phyloP scores from a whole-genome alignment of 2,797 vertebrate genomes.

The Triplophysa yarkandensis region DNA sequence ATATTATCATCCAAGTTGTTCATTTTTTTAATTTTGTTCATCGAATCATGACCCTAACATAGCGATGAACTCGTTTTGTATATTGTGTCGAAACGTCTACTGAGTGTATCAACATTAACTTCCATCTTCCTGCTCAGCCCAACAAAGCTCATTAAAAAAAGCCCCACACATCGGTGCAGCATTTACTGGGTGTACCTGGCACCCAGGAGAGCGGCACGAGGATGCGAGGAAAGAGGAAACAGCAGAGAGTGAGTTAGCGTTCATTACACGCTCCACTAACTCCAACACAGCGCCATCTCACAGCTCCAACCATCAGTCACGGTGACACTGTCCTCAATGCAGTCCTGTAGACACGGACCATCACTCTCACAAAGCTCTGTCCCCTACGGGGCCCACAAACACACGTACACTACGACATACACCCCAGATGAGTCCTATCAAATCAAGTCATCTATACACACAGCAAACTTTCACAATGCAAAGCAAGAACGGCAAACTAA shows the following conservation, averaged over 20 bases:
- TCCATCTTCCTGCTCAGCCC: background rate
- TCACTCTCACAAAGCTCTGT: conserved; percentile 56
- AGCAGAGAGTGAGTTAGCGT: conserved; percentile 58
- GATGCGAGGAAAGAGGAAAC: conserved; percentile 36
- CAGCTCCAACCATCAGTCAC: conserved; percentile 47
- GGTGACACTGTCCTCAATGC: conserved; percentile 50
- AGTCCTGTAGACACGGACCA: conserved; percentile 53
- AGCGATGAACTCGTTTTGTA: too few species aligned
- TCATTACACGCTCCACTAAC: conserved; percentile 76
- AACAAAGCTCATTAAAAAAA: conserved; percentile 29
- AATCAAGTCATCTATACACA: background rate
- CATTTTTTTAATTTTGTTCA: too few species aligned
- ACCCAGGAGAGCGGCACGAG: conserved; percentile 23
- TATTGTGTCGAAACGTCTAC: too few species aligned
- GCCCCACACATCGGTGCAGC: conserved; percentile 15
- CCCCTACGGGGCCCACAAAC: conserved; percentile 28
- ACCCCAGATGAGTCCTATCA: conserved; percentile 32
- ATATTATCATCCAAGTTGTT: too few species aligned
- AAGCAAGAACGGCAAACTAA: background rate
- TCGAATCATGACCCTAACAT: too few species aligned
- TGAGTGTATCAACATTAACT: background rate
- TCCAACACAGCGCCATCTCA: conserved; percentile 62
- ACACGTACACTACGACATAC: conserved; percentile 30
- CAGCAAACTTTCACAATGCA: background rate
- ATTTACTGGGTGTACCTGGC: conserved; percentile 43